These are phyloP conservation scores for Laothoe populi DNA, from an alignment of 2,888 invertebrate species.

Conservation along the genomic window DNA sequence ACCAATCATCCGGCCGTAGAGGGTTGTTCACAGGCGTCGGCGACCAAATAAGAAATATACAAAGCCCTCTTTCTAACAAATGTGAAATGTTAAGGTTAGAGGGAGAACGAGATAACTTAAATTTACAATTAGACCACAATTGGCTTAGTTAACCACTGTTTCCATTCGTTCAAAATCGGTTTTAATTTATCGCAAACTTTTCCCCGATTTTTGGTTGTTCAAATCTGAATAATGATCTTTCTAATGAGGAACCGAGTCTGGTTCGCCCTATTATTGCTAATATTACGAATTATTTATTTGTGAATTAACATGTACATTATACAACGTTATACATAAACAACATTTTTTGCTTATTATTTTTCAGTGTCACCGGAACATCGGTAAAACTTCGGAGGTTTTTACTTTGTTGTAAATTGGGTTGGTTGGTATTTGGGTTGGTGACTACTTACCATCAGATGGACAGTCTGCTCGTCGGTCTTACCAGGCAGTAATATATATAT, in stretches of 20 bases:
- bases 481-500: too few species aligned
- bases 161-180: slow-evolving; percentile 48
- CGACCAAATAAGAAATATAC: slow-evolving; percentile 60
- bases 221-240: slow-evolving; percentile 38
- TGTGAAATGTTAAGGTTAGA: slow-evolving; percentile 40
- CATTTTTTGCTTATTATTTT: too few species aligned
- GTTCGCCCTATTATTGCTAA: background rate
- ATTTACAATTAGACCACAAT: slow-evolving; percentile 64
- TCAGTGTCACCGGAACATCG: too few species aligned
- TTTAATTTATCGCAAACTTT: slow-evolving; percentile 41
- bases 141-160: slow-evolving; percentile 76
- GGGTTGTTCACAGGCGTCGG: slow-evolving; percentile 76
- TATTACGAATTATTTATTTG: background rate
- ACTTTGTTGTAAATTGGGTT: too few species aligned
- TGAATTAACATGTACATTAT: background rate
- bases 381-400: too few species aligned
- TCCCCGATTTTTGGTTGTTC: slow-evolving; percentile 32
- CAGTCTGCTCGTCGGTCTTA: too few species aligned
- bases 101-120: slow-evolving; percentile 44
- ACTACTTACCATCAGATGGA: too few species aligned
- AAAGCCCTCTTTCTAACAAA: slow-evolving; percentile 42
- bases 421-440: too few species aligned
- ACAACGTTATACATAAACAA: too few species aligned
- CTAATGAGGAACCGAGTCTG: slow-evolving; percentile 9
- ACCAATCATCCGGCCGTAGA: slow-evolving; percentile 76